Conservation (phyloP, 2,888 invertebrate species). For the Nymphalis c-album region DNA sequence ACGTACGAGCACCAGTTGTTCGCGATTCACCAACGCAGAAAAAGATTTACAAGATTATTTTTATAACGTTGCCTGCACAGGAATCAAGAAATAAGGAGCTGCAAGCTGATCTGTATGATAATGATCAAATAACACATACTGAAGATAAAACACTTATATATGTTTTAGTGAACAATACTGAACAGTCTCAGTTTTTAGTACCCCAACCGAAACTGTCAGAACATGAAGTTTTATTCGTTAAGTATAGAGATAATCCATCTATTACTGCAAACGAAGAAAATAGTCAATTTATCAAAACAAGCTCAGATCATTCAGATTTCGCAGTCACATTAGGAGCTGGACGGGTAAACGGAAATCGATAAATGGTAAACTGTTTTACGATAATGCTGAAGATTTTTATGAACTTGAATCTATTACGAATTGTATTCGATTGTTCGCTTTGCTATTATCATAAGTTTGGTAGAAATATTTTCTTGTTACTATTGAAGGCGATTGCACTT, state of each 20-base stretch:
- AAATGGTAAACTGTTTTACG: background rate
- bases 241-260: conserved; percentile 60
- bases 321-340: background rate
- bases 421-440: too few relatives aligned
- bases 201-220: conserved; percentile 57
- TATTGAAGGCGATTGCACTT: too few relatives aligned
- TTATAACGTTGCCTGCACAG: conserved; percentile 87
- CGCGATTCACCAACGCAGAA: conserved; percentile 75
- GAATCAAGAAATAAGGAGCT: conserved; percentile 63
- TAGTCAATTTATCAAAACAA: background rate
- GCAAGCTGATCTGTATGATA: conserved; percentile 59
- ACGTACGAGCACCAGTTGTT: conserved; percentile 74
- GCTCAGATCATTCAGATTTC: background rate
- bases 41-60: conserved; percentile 88
- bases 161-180: conserved; percentile 87
- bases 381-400: too few relatives aligned
- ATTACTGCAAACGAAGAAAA: background rate
- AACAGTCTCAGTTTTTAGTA: conserved; percentile 54
- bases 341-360: background rate
- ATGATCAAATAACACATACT: conserved; percentile 3
- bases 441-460: too few relatives aligned
- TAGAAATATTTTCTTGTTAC: too few relatives aligned
- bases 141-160: conserved; percentile 88
- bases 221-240: conserved; percentile 89
- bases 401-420: too few relatives aligned